Percentiles rank a stretch among this genome's conserved stretches.
These are phyloP conservation scores for Sebastes oblongus DNA, from an alignment of 2,797 vertebrate species.

Conservation along the genomic window DNA sequence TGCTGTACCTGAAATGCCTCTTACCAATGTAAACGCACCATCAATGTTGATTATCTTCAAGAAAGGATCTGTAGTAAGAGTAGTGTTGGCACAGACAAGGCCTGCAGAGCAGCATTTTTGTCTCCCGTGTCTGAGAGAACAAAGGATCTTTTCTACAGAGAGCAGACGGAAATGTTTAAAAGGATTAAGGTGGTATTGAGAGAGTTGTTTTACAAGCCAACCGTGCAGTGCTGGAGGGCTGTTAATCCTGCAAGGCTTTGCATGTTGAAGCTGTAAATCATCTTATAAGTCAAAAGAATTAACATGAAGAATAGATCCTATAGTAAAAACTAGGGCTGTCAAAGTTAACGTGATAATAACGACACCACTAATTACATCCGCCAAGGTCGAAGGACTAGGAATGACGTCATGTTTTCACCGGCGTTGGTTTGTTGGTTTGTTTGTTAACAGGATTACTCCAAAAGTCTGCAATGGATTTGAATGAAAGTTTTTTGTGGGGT, in stretches of 20 bases:
- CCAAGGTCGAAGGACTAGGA: too few species aligned
- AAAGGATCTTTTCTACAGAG: background rate
- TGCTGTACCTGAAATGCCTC: background rate
- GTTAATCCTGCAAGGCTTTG: background rate
- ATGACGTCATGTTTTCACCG: too few species aligned
- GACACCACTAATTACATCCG: too few species aligned
- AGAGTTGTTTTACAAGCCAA: slow-evolving; percentile 4
- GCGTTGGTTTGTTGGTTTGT: too few species aligned
- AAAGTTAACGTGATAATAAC: too few species aligned
- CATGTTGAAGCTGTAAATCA: background rate
- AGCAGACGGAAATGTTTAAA: background rate
- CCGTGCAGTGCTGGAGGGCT: background rate
- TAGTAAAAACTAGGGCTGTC: background rate
- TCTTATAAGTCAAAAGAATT: background rate
- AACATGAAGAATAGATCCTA: background rate
- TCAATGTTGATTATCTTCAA: rapidly evolving
- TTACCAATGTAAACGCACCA: background rate
- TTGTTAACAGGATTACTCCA: too few species aligned
- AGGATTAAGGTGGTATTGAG: background rate
- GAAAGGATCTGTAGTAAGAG: background rate
- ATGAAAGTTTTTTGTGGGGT: too few species aligned
- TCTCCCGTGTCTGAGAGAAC: background rate
- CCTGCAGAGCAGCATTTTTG: slow-evolving; percentile 27
- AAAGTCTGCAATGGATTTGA: too few species aligned
- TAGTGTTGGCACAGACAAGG: background rate